A percentile compares a stretch with the other conserved stretches of the same genome.
Conservation (phyloP, 2,888 invertebrate genomes). For the Aplocera efformata region DNA sequence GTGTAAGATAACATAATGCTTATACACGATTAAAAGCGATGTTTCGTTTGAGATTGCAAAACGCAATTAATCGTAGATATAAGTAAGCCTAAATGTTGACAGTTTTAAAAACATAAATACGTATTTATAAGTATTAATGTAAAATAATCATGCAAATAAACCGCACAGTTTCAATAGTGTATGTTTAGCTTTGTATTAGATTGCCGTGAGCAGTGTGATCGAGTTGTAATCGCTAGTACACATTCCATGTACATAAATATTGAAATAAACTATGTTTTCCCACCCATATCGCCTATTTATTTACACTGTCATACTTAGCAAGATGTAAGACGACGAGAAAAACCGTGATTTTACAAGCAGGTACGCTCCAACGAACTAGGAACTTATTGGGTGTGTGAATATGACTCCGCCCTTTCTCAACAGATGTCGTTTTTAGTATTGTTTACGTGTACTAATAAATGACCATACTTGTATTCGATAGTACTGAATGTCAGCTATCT, state of each 20-base stretch:
- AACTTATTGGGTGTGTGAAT: too few species aligned
- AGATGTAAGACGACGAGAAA: background rate
- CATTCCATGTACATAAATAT: constrained; percentile 66
- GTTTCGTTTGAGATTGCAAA: too few species aligned
- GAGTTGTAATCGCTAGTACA: constrained; percentile 52
- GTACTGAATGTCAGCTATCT: too few species aligned
- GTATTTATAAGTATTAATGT: constrained; percentile 44
- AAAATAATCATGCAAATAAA: constrained; percentile 41
- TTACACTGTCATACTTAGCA: background rate
- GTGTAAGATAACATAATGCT: constrained; percentile 2
- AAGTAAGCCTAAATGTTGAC: constrained; percentile 19
- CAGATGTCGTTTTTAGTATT: too few species aligned
- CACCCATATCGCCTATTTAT: constrained; percentile 41
- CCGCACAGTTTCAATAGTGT: constrained; percentile 44
- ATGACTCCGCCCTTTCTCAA: too few species aligned
- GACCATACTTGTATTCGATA: too few species aligned
- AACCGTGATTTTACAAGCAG: too few species aligned
- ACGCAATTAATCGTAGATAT: too few species aligned
- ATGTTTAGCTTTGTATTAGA: constrained; percentile 57
- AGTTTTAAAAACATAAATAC: constrained; percentile 29
- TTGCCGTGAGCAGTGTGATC: constrained; percentile 50
- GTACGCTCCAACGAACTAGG: too few species aligned
- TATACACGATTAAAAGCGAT: constrained; percentile 15
- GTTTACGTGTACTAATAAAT: too few species aligned
- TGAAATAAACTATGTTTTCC: constrained; percentile 73